Evolutionary conservation across 2,888 invertebrate species (phyloP), one percentile per base, ranked within the genome.

Genomic region (Colletes collaris): DNA sequence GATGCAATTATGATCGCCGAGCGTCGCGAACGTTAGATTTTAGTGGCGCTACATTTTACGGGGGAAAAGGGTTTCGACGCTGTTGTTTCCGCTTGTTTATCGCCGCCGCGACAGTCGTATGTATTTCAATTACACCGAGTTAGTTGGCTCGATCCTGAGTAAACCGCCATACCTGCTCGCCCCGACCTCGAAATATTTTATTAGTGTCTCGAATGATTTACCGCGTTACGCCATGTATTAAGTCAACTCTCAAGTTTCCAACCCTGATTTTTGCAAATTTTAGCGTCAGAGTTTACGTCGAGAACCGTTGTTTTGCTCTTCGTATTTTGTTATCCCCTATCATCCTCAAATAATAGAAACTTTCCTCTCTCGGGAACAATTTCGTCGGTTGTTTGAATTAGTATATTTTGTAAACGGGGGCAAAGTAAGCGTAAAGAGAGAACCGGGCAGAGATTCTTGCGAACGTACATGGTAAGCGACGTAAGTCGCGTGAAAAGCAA

Each of bases 51-150:
- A 46, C 53, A 27, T 37, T 53, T 49, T 58, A 16, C n/a, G 16
- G n/a, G 16, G n/a, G 37, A 35, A 53, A 52, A 37, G 27, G 16
- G 11, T 13, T 13, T 59, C 3, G 3, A 16, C 3, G 37, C 19
- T 19, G 62, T 49, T 63, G n/a, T 37, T 49, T 10, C 4, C n/a
- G 37, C 40, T 46, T 53, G 40, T 75, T 75, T 75, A 70, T 75
- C 37, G 58, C 19, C 37, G 16, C 64, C 6, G 0, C 2, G 11
- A 27, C 52, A 59, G 56, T 27, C 27, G 27, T 27, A 27, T 27
- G 27, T 27, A 62, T 76, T 77, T 77, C 68, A 65, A 70, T 79
- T 70, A 76, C 19, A 44, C 16, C 10, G 16, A 58, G 50, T 50
- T n/a, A 50, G 3, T 4, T 13, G 4, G 1, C 3, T 49, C 7